Percentiles rank a stretch among this genome's conserved stretches.
Evolutionary conservation across 2,113 vertebrate genomes (phyloP).

Genomic region (Noturus placidus): DNA sequence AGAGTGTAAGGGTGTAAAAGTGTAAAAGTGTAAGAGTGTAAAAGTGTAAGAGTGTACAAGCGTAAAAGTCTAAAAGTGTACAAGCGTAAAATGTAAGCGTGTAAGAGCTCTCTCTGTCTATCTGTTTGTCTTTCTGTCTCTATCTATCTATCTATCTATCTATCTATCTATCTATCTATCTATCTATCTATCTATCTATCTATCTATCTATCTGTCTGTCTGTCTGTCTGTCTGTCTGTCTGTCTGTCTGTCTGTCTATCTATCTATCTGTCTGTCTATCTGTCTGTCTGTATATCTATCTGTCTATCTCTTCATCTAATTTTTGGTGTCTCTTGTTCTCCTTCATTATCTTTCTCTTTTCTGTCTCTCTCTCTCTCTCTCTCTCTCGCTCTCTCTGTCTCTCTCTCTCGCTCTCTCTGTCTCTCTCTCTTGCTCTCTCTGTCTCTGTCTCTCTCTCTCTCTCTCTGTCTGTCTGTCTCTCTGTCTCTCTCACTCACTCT

Average conservation of each 20-base stretch:
- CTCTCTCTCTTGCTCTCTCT: not conserved
- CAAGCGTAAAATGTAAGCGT: too few relatives aligned
- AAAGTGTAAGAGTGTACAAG: too few relatives aligned
- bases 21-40: too few relatives aligned
- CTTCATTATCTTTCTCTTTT: not conserved
- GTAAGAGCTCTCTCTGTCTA: not conserved
- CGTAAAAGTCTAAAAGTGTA: too few relatives aligned
- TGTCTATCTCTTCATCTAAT: not conserved
- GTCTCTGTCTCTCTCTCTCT: not conserved
- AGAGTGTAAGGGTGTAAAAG: too few relatives aligned
- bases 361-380: not conserved
- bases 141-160: not conserved
- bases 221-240: not conserved
- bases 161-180: not conserved
- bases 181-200: not conserved
- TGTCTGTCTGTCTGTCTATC: not conserved
- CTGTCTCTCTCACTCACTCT: not conserved
- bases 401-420: not conserved
- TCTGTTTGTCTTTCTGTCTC: not conserved
- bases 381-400: too few relatives aligned
- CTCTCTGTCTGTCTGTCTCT: too few relatives aligned
- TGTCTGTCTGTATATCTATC: not conserved
- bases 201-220: not conserved
- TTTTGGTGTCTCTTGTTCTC: not conserved
- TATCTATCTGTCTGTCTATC: not conserved